Evolutionary conservation across 2,888 invertebrate species (phyloP).

Genomic region (Silvanus unidentatus): DNA sequence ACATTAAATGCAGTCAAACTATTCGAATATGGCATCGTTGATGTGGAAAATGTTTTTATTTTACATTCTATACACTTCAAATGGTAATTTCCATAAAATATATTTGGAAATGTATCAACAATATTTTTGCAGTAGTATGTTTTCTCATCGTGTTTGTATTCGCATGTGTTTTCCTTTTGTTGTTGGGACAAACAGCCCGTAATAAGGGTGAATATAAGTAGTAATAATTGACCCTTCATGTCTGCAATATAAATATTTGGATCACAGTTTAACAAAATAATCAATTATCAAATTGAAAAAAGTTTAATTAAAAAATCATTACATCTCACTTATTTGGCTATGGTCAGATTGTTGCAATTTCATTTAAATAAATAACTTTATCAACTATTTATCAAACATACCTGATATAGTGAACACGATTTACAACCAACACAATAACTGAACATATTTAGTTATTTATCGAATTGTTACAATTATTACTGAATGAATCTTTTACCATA

Average conservation of each 20-base stretch:
- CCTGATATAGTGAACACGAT: no score
- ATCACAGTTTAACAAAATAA: no score
- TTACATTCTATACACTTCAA: constrained; percentile 34
- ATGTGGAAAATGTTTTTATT: constrained; percentile 29
- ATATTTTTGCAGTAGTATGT: constrained; percentile 33
- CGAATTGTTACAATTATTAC: no score
- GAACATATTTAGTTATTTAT: no score
- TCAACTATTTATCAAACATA: no score
- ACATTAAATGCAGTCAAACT: constrained; percentile 32
- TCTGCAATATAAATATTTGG: constrained; percentile 5
- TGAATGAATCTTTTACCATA: no score
- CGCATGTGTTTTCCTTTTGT: constrained; percentile 21
- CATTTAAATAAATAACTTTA: no score
- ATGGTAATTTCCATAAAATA: constrained; percentile 34
- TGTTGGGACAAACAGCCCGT: constrained; percentile 8
- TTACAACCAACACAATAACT: no score
- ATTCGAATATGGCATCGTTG: constrained; percentile 34
- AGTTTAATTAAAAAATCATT: no score
- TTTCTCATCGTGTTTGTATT: constrained; percentile 24
- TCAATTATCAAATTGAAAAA: no score
- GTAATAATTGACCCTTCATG: not conserved
- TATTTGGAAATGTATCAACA: constrained; percentile 29
- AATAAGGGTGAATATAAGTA: constrained; percentile 1
- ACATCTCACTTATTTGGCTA: no score
- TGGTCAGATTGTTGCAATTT: no score